Evolutionary conservation across 2,888 invertebrate species (phyloP), one percentile per base, ranked within the genome.

Genomic region (Tetramorium bicarinatum): DNA sequence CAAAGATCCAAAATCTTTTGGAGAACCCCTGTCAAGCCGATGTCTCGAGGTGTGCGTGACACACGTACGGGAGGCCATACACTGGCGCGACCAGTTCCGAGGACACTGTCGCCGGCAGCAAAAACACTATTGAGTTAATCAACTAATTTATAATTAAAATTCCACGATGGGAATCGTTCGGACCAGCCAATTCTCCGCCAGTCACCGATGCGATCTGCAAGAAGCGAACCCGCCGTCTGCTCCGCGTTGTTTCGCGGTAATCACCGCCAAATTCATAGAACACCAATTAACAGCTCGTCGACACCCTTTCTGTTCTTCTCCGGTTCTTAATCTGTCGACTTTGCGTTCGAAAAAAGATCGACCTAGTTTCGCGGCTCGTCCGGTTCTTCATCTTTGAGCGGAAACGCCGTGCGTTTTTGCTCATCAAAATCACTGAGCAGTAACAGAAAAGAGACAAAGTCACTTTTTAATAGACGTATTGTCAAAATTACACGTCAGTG

Each of bases 91-190:
- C 86, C 87, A 91, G 89, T 90, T 91, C 87, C 85, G 89, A 90
- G 89, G 89, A 91, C 92, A 92, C 90, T 92, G 93, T 92, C 92
- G 93, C 92, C 92, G 88, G 84, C 71, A 89, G 91, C 93, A 94
- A 95, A 94, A 95, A 95, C 94, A 91, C 93, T 94, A 94, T 94
- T 94, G 94, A 95, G 94, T 95, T 95, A 94, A 95, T 95, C 95
- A 95, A 94, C 95, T 94, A 95, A 95, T 95, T 95, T 95, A 95
- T 95, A 94, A 95, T 95, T 95, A 95, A 95, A 94, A 95, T 95
- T 95, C 95, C 93, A 93, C 89, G 92, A 91, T 91, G 91, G 59
- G 89, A 88, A 89, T 89, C 87, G 88, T 83, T 87, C 76, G 86
- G 84, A 71, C 83, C 81, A 85, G 62, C 84, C 86, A 71, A 79